Conservation (phyloP, 1,140 invertebrate genomes). For the Zaprionus vittiger region DNA sequence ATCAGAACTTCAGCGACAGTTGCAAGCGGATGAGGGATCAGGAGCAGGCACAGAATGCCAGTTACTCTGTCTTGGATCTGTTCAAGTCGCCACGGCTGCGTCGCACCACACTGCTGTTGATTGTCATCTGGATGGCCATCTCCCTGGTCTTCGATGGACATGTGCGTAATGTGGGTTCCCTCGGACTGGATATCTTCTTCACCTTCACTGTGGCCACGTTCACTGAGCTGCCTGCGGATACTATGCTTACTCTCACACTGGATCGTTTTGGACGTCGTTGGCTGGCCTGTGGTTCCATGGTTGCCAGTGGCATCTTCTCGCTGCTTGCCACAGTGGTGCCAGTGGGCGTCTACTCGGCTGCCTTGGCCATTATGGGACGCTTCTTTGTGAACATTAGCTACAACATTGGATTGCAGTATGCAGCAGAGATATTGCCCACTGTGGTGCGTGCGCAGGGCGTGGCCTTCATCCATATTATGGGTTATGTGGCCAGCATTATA, state of each 20-base stretch:
- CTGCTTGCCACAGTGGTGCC: constrained; percentile 90
- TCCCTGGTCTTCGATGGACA: constrained; percentile 94
- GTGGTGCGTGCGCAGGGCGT: constrained; percentile 93
- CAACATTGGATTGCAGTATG: constrained; percentile 95
- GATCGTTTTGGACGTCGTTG: constrained; percentile 93
- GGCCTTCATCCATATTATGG: constrained; percentile 93
- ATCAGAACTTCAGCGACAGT: constrained; percentile 88
- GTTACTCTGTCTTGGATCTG: constrained; percentile 91
- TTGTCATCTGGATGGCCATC: constrained; percentile 94
- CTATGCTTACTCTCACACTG: constrained; percentile 91
- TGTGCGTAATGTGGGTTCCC: constrained; percentile 91
- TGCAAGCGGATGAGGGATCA: constrained; percentile 85
- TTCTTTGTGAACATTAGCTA: constrained; percentile 95
- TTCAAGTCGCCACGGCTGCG: constrained; percentile 90
- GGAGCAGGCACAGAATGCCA: constrained; percentile 87
- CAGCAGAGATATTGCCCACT: constrained; percentile 93
- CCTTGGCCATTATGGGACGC: constrained; percentile 91
- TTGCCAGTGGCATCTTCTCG: constrained; percentile 92
- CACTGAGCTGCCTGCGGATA: constrained; percentile 90
- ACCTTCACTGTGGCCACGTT: constrained; percentile 93
- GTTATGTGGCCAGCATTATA: constrained; percentile 92
- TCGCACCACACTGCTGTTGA: constrained; percentile 89
- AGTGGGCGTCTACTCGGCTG: constrained; percentile 88
- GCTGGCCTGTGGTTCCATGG: constrained; percentile 92
- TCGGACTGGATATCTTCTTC: constrained; percentile 92